These are phyloP conservation scores for Neopelma chrysocephalum DNA, from an alignment of 2,797 vertebrate genomes.

Conservation along the genomic window DNA sequence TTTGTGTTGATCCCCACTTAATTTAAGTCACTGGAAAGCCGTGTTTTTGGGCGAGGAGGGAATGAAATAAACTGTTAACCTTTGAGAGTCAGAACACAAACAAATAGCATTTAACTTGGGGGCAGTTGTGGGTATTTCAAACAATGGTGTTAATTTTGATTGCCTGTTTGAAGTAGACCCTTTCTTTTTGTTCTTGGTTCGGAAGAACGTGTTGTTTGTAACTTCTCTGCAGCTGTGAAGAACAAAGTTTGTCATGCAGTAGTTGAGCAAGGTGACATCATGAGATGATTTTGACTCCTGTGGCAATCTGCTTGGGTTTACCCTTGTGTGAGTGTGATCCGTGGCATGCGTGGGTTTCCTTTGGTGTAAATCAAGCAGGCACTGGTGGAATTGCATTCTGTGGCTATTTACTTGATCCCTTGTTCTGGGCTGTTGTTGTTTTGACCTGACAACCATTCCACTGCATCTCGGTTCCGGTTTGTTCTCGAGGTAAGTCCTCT, in stretches of 20 bases:
- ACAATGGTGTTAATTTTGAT: conserved; percentile 27
- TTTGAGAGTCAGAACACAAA: conserved; percentile 21
- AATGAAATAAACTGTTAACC: background rate
- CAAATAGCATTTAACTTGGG: background rate
- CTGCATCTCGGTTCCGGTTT: background rate
- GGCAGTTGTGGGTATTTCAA: background rate
- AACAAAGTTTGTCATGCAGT: background rate
- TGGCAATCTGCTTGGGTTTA: background rate
- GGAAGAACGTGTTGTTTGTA: background rate
- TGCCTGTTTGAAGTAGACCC: conserved; percentile 22
- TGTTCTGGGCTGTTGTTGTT: background rate
- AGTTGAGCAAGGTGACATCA: background rate
- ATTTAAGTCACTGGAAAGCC: background rate
- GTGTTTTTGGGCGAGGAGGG: background rate
- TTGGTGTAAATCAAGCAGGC: background rate
- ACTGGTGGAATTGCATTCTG: background rate
- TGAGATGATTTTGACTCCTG: background rate
- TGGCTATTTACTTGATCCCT: background rate
- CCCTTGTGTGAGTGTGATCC: background rate
- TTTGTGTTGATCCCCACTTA: background rate
- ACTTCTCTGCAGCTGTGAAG: conserved; percentile 30
- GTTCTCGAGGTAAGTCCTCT: background rate
- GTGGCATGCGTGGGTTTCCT: background rate
- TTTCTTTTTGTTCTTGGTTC: background rate
- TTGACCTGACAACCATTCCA: background rate